Percentiles rank a stretch among this genome's conserved stretches.
phyloP scores from a whole-genome alignment of 2,888 invertebrate genomes.

The Steinernema hermaphroditum region DNA sequence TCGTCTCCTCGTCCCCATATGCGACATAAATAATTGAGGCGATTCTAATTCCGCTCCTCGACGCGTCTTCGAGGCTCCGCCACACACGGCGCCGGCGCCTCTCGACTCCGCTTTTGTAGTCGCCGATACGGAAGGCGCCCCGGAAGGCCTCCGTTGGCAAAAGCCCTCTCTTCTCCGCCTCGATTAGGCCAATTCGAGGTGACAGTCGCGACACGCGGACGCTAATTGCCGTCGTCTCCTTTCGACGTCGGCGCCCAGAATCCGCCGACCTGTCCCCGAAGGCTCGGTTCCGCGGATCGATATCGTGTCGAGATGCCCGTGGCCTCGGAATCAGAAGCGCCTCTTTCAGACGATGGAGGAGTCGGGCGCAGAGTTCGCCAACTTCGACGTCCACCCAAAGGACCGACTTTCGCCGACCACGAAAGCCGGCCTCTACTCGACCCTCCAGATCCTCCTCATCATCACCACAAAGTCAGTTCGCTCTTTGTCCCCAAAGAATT shows the following conservation, averaged over 20 bases:
- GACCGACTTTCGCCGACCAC: slow-evolving; percentile 8
- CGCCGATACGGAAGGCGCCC: too few relatives aligned
- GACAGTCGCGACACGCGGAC: slow-evolving; percentile 14
- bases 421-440: slow-evolving; percentile 17
- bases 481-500: too few relatives aligned
- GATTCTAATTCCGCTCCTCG: slow-evolving; percentile 1
- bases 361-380: slow-evolving; percentile 14
- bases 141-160: too few relatives aligned
- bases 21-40: slow-evolving; percentile 23
- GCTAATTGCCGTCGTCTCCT: slow-evolving; percentile 13
- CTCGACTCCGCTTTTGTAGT: too few relatives aligned
- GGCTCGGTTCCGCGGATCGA: slow-evolving; percentile 2
- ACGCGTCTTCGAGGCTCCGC: too few relatives aligned
- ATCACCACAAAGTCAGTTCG: slow-evolving; percentile 19
- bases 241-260: neutral
- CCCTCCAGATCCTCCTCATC: slow-evolving; percentile 20
- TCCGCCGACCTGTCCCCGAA: neutral
- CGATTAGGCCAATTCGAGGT: slow-evolving; percentile 27
- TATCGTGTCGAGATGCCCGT: neutral
- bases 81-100: too few relatives aligned
- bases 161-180: neutral
- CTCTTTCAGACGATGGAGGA: slow-evolving; percentile 12
- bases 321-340: neutral
- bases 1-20: neutral
- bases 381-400: slow-evolving; percentile 18